These are phyloP conservation scores for Trematomus bernacchii DNA, from an alignment of 2,797 vertebrate genomes.

Conservation along the genomic window DNA sequence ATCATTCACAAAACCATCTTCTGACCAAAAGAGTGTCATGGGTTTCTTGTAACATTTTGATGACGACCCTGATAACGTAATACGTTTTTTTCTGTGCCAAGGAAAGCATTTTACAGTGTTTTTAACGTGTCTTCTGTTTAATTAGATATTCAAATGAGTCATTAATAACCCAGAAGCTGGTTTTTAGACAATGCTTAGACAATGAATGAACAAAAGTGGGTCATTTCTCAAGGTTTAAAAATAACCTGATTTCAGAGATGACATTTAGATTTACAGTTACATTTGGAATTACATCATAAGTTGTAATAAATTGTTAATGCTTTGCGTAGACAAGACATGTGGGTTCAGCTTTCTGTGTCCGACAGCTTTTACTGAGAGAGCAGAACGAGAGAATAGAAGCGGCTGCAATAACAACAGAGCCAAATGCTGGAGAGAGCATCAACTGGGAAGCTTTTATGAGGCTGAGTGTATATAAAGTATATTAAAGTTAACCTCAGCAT, in stretches of 20 bases:
- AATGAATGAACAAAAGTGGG: slow-evolving; percentile 44
- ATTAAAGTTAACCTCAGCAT: slow-evolving; percentile 48
- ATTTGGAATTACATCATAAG: slow-evolving; percentile 49
- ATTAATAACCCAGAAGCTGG: slow-evolving; percentile 23
- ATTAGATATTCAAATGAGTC: slow-evolving; percentile 31
- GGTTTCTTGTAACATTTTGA: neutral
- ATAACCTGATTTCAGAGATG: slow-evolving; percentile 60
- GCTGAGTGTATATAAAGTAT: slow-evolving; percentile 37
- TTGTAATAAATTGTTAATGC: slow-evolving; percentile 35
- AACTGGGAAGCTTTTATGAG: slow-evolving; percentile 34
- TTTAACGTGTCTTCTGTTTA: slow-evolving; percentile 27
- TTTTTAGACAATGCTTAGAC: slow-evolving; percentile 26
- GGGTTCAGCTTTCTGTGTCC: slow-evolving; percentile 21
- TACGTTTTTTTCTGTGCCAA: neutral
- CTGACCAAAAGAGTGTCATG: neutral
- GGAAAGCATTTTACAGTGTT: neutral
- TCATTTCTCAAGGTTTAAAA: slow-evolving; percentile 55
- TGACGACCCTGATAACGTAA: slow-evolving; percentile 2
- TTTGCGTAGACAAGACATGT: slow-evolving; percentile 22
- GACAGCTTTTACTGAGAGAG: slow-evolving; percentile 26
- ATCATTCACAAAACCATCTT: slow-evolving; percentile 8
- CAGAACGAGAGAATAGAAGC: slow-evolving; percentile 20
- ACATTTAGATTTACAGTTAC: slow-evolving; percentile 42
- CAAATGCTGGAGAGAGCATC: slow-evolving; percentile 31
- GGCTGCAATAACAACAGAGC: slow-evolving; percentile 21